Evolutionary conservation across 2,888 invertebrate genomes (phyloP).

Genomic region (Microchrysa polita): DNA sequence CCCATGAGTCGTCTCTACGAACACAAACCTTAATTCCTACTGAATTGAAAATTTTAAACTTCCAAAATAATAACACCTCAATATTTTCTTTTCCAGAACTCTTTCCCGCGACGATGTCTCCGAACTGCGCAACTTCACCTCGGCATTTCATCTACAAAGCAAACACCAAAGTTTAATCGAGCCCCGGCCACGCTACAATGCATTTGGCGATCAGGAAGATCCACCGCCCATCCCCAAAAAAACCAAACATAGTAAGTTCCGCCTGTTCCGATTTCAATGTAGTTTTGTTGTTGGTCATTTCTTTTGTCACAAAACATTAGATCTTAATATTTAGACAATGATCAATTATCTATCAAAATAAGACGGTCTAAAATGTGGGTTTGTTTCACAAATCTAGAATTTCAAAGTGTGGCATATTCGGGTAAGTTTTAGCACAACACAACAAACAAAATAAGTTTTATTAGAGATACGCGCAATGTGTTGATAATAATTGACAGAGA

Average conservation of each 20-base stretch:
- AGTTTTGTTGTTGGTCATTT: constrained; percentile 29
- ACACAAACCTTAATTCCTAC: too few species aligned
- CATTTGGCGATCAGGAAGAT: constrained; percentile 67
- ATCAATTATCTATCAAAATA: constrained; percentile 60
- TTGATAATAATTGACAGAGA: constrained; percentile 9
- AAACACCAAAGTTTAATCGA: constrained; percentile 63
- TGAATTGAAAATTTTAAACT: too few species aligned
- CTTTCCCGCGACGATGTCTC: constrained; percentile 45
- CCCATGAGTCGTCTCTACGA: too few species aligned
- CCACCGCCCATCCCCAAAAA: constrained; percentile 93
- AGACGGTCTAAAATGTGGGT: constrained; percentile 63
- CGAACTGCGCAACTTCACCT: constrained; percentile 49
- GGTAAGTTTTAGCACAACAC: constrained; percentile 76
- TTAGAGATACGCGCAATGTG: constrained; percentile 34
- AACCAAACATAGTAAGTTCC: constrained; percentile 92
- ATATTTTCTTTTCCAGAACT: constrained; percentile 12
- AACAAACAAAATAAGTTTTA: too few species aligned
- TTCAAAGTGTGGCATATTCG: constrained; percentile 95
- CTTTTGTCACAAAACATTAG: constrained; percentile 45
- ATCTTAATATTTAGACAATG: constrained; percentile 50
- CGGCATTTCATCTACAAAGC: constrained; percentile 60
- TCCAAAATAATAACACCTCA: background rate
- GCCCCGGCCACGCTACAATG: constrained; percentile 49
- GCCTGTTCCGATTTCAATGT: too few species aligned
- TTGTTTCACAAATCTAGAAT: constrained; percentile 74